Conservation (phyloP, 2,888 invertebrate genomes). For the Agonopterix heracliana region DNA sequence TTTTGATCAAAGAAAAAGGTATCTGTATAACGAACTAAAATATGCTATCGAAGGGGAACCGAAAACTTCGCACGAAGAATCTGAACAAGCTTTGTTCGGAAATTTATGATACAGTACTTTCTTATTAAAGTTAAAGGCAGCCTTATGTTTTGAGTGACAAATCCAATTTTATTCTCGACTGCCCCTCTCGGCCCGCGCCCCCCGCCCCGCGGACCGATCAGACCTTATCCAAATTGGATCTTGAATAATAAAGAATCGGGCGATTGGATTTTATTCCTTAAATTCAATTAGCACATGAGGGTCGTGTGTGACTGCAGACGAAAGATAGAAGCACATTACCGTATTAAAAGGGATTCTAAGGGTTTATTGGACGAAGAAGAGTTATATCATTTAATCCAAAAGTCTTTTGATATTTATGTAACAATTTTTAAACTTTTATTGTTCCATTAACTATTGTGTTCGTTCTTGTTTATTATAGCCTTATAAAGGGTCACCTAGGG, state of each 20-base stretch:
- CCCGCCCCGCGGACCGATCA: conserved; percentile 66
- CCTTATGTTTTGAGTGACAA: conserved; percentile 77
- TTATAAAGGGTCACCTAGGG: too few relatives aligned
- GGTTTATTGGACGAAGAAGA: conserved; percentile 30
- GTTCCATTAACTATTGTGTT: too few relatives aligned
- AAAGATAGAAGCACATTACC: conserved; percentile 71
- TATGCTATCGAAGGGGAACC: too few relatives aligned
- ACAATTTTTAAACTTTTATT: background rate
- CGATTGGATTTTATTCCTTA: conserved; percentile 78
- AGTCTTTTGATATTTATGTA: too few relatives aligned
- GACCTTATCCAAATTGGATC: conserved; percentile 78
- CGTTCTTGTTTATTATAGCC: too few relatives aligned
- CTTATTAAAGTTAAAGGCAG: conserved; percentile 52
- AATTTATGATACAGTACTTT: conserved; percentile 23
- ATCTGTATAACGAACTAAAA: too few relatives aligned
- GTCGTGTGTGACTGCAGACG: conserved; percentile 74
- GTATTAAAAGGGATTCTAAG: conserved; percentile 67
- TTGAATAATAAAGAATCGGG: conserved; percentile 78
- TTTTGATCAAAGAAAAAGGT: too few relatives aligned
- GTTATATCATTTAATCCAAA: background rate
- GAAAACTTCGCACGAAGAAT: too few relatives aligned
- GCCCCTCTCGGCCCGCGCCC: conserved; percentile 53
- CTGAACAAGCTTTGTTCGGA: conserved; percentile 12
- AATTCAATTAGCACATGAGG: conserved; percentile 77
- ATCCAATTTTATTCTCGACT: conserved; percentile 75